Evolutionary conservation across 2,888 invertebrate species (phyloP).

Genomic region (Mystacides longicornis): DNA sequence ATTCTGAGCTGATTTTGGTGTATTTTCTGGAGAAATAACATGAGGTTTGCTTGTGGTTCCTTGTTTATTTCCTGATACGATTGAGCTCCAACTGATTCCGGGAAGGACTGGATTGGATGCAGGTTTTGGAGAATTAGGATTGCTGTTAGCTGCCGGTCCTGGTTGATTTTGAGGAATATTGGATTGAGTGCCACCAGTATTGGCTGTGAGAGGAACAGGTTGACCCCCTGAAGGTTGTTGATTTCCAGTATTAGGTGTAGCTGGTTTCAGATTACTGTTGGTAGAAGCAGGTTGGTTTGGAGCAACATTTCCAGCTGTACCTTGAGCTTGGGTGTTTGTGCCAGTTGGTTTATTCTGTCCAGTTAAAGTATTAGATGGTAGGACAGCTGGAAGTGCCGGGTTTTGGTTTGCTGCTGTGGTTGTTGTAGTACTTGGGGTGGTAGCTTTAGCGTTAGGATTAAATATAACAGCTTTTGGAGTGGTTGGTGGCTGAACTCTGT

Average conservation of each 20-base stretch:
- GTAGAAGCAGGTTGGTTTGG: not conserved
- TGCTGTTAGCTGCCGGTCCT: not conserved
- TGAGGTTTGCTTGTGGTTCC: not conserved
- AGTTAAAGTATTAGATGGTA: constrained; percentile 20
- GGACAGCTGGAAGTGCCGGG: constrained; percentile 15
- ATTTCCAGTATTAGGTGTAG: not conserved
- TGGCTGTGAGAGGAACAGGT: not conserved
- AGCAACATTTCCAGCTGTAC: not conserved
- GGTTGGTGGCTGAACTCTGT: constrained; percentile 28
- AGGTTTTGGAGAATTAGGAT: constrained; percentile 10
- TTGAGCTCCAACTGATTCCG: constrained; percentile 36
- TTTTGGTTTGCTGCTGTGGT: constrained; percentile 11
- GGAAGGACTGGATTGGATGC: constrained; percentile 6
- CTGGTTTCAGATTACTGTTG: not conserved
- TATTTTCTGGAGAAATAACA: constrained; percentile 26
- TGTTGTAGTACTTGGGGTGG: constrained; percentile 2
- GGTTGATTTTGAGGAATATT: not conserved
- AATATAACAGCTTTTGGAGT: not conserved
- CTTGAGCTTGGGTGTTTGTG: not conserved
- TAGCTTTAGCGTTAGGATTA: not conserved
- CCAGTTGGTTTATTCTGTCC: constrained; percentile 1
- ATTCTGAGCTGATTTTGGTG: constrained; percentile 9
- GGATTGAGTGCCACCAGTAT: too few species aligned
- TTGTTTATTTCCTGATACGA: constrained; percentile 35
- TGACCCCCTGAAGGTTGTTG: not conserved